These are phyloP conservation scores for Pheosia tremula DNA, from an alignment of 2,888 invertebrate species.

Conservation along the genomic window DNA sequence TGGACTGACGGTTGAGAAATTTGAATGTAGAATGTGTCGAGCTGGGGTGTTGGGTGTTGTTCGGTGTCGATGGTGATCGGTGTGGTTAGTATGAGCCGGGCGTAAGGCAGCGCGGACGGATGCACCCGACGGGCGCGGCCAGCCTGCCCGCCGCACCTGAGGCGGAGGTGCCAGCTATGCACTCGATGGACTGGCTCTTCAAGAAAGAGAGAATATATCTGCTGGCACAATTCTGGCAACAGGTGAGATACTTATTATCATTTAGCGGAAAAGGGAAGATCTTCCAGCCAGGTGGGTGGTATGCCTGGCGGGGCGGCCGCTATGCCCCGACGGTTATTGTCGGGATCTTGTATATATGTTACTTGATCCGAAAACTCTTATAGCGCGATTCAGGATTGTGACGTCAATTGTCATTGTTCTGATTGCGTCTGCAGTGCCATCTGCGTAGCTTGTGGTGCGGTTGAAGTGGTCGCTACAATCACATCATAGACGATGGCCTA, in stretches of 20 bases:
- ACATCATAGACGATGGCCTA: too few species aligned
- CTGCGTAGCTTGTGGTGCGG: too few species aligned
- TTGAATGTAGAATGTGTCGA: slow-evolving; percentile 42
- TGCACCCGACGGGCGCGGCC: slow-evolving; percentile 90
- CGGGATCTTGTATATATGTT: too few species aligned
- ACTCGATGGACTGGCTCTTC: slow-evolving; percentile 98
- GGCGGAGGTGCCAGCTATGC: slow-evolving; percentile 97
- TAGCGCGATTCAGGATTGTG: too few species aligned
- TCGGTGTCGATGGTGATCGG: slow-evolving; percentile 38
- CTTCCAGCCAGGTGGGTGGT: too few species aligned
- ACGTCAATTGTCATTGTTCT: too few species aligned
- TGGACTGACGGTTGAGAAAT: slow-evolving; percentile 9
- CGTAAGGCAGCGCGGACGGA: slow-evolving; percentile 81
- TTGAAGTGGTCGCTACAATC: too few species aligned
- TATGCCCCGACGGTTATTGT: too few species aligned
- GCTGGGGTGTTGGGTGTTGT: slow-evolving; percentile 32
- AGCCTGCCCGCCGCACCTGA: slow-evolving; percentile 91
- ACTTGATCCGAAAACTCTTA: too few species aligned
- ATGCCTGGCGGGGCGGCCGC: too few species aligned
- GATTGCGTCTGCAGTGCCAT: too few species aligned
- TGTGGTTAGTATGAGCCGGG: slow-evolving; percentile 66
- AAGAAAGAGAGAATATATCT: slow-evolving; percentile 97
- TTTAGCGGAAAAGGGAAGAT: too few species aligned
- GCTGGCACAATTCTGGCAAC: slow-evolving; percentile 98
- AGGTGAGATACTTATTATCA: slow-evolving; percentile 85